phyloP scores from a whole-genome alignment of 2,797 vertebrate species.

The Chloroceryle inda region DNA sequence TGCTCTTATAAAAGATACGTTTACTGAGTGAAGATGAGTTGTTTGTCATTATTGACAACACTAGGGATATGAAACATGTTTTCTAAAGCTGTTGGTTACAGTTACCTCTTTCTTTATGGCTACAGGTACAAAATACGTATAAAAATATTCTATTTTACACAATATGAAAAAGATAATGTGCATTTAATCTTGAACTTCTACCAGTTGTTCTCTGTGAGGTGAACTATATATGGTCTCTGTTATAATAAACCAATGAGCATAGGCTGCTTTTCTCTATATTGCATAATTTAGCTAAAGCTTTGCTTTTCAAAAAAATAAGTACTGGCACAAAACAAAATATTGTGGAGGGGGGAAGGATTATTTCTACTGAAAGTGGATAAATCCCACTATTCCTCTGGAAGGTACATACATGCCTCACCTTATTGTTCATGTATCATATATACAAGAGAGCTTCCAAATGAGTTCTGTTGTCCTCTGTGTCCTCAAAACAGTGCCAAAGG shows the following conservation, averaged over 20 bases:
- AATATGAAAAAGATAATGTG: background rate
- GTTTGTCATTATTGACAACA: constrained; percentile 21
- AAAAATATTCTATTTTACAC: background rate
- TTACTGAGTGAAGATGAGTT: constrained; percentile 46
- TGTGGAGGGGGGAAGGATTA: background rate
- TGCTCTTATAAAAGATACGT: background rate
- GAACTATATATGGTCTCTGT: background rate
- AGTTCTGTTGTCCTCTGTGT: background rate
- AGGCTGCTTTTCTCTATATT: background rate
- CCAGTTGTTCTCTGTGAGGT: constrained; percentile 7
- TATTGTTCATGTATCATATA: background rate
- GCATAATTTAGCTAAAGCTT: background rate
- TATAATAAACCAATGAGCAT: background rate
- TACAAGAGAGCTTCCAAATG: background rate
- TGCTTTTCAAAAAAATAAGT: background rate
- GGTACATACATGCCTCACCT: background rate
- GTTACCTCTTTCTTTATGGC: background rate
- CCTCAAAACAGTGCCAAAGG: background rate
- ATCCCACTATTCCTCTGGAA: background rate
- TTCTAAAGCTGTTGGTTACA: constrained; percentile 17
- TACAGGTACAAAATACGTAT: background rate
- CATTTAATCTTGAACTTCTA: constrained; percentile 40
- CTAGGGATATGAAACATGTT: constrained; percentile 27
- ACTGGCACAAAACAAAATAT: background rate
- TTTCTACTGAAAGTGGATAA: background rate